Evolutionary conservation across 2,797 vertebrate species (phyloP), one percentile per base, ranked within the genome.

Genomic region (Chrysolophus pictus): DNA sequence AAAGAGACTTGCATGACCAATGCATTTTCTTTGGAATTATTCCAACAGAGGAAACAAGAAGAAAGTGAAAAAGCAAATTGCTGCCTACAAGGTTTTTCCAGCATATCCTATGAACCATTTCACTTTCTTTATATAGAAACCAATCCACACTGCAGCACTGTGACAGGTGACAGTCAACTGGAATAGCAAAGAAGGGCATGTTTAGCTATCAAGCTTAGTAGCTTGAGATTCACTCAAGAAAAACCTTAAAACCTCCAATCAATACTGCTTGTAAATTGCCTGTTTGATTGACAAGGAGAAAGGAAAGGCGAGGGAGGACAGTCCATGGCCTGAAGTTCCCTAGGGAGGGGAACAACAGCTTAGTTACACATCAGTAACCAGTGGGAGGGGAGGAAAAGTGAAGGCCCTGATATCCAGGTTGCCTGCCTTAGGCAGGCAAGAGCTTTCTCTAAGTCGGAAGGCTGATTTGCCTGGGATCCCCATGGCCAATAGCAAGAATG

Each of bases 11-110:
- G 79, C 76, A 95, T 70, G 88, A 95, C 93, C 92, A 95, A 91
- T 91, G 82, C 76, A 94, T 96, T 94, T 96, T 72, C 87, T 75
- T 95, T 91, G 88, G 93, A 95, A 94, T 94, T 93, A 94, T 69
- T 91, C 75, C 93, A 95, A 87, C 62, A 87, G 55, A 89, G 26
- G 69, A 93, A 95, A 91, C 58, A 94, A 93, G 42, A 94, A 11
- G 21, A 67, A 89, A 89, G 59, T 41, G 55, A 83, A 94, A 91
- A 89, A 93, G 51, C 29, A 47, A 19, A 63, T 95, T 95, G 93
- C 67, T 44, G 72, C 55, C 56, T 75, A 81, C 35, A 75, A 75
- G 72, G 72, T 76, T 92, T 87, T 93, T 89, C 62, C 42, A 91
- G 84, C 39, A 63, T 56, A 55, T 93, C 63, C 39, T 83, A 73